These are phyloP conservation scores for Lysandra bellargus DNA, from an alignment of 2,888 invertebrate species.

Conservation along the genomic window DNA sequence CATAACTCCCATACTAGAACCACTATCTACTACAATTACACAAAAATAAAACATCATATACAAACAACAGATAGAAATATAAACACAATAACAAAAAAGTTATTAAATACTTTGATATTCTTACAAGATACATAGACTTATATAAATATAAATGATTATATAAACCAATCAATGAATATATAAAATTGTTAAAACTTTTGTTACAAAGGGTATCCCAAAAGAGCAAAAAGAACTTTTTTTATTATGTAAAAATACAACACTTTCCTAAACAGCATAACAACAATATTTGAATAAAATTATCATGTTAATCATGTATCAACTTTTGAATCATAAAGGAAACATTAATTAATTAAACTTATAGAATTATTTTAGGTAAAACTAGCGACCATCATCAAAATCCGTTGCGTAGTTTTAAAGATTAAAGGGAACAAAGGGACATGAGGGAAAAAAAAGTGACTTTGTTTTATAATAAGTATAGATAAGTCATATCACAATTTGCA, in stretches of 20 bases:
- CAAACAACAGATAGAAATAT: slow-evolving; percentile 29
- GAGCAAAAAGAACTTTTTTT: not conserved
- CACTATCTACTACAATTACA: slow-evolving; percentile 15
- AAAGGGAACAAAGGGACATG: too few relatives aligned
- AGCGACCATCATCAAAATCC: too few relatives aligned
- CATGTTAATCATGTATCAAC: not conserved
- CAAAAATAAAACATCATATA: slow-evolving; percentile 34
- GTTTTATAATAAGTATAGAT: not conserved
- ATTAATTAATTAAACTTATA: not conserved
- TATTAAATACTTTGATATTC: not conserved
- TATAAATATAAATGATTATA: too few relatives aligned
- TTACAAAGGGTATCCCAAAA: not conserved
- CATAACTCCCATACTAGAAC: slow-evolving; percentile 18
- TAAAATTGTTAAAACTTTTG: not conserved
- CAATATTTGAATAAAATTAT: not conserved
- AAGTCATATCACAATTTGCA: not conserved
- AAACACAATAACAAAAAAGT: not conserved
- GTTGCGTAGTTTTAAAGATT: too few relatives aligned
- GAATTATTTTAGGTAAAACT: not conserved
- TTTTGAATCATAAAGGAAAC: not conserved
- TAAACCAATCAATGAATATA: too few relatives aligned
- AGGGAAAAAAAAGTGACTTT: too few relatives aligned
- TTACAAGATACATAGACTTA: too few relatives aligned
- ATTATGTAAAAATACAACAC: not conserved
- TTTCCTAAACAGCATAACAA: not conserved